Conservation (phyloP, 2,113 vertebrate species). For the Arothron firmamentum region DNA sequence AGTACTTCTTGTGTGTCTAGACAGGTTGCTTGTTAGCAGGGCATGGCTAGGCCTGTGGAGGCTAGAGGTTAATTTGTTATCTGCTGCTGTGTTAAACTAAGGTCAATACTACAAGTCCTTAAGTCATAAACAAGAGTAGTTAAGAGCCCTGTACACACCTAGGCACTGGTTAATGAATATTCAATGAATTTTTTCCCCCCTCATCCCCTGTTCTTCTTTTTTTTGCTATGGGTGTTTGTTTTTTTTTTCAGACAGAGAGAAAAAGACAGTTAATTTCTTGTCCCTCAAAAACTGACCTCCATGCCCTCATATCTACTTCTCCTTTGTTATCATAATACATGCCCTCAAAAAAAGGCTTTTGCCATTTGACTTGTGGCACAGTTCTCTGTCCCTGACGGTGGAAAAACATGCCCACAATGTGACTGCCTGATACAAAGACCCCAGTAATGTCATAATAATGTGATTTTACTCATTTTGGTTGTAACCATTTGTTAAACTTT, state of each 20-base stretch:
- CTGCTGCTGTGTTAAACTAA: conserved; percentile 81
- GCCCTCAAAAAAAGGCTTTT: conserved; percentile 32
- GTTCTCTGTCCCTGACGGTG: conserved; percentile 13
- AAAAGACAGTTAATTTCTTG: conserved; percentile 30
- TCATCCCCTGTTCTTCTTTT: conserved; percentile 51
- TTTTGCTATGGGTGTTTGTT: conserved; percentile 28
- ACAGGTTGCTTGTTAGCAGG: conserved; percentile 83
- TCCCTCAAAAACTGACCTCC: conserved; percentile 57
- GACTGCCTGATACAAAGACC: conserved; percentile 23
- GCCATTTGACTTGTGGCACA: conserved; percentile 19
- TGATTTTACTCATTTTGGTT: not conserved
- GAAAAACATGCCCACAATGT: conserved; percentile 19
- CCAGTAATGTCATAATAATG: conserved; percentile 28
- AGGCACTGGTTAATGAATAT: conserved; percentile 80
- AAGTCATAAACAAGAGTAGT: conserved; percentile 82
- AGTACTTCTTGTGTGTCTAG: conserved; percentile 77
- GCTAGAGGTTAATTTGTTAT: conserved; percentile 84
- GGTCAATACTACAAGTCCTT: conserved; percentile 82
- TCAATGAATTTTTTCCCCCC: conserved; percentile 69
- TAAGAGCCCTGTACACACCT: conserved; percentile 78
- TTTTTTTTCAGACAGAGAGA: conserved; percentile 46
- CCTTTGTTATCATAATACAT: conserved; percentile 49
- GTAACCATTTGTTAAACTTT: not conserved
- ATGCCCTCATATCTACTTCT: conserved; percentile 35
- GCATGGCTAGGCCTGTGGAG: conserved; percentile 74